These are phyloP conservation scores for Cryptus viduatorius DNA, from an alignment of 2,888 invertebrate genomes.

Conservation along the genomic window DNA sequence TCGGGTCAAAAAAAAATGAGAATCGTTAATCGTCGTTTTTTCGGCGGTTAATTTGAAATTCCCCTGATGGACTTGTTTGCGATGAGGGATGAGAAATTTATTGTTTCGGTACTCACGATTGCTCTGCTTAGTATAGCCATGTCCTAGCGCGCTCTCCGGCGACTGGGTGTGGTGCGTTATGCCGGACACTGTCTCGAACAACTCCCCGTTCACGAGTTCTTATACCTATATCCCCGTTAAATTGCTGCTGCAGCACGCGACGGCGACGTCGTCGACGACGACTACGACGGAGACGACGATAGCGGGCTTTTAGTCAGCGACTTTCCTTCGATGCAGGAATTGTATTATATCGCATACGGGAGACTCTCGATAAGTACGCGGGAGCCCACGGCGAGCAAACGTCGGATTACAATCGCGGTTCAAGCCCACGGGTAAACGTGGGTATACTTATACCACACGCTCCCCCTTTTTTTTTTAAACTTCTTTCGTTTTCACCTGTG, in stretches of 20 bases:
- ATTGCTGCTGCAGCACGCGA: conserved; percentile 78
- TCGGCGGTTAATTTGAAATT: background rate
- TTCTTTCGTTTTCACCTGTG: conserved; percentile 49
- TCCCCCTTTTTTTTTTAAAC: conserved; percentile 37
- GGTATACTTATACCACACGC: conserved; percentile 28
- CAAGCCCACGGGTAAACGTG: conserved; percentile 24
- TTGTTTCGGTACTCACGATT: conserved; percentile 76
- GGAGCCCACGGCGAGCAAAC: conserved; percentile 31
- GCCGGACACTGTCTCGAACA: conserved; percentile 81
- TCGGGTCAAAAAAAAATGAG: background rate
- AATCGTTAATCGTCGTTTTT: background rate
- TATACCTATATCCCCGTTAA: conserved; percentile 84
- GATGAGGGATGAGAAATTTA: background rate
- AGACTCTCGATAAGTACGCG: conserved; percentile 12
- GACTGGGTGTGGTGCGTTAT: conserved; percentile 82
- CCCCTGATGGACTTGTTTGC: background rate
- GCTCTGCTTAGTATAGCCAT: conserved; percentile 71
- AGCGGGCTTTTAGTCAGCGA: conserved; percentile 32
- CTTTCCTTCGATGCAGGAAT: conserved; percentile 70
- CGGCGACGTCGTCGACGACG: conserved; percentile 45
- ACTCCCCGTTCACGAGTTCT: conserved; percentile 81
- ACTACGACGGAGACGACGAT: conserved; percentile 45
- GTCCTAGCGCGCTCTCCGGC: conserved; percentile 72
- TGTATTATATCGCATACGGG: conserved; percentile 46
- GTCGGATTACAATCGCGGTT: conserved; percentile 55